These are phyloP conservation scores for Apocrypta bakeri DNA, from an alignment of 1,140 invertebrate genomes.

Conservation along the genomic window DNA sequence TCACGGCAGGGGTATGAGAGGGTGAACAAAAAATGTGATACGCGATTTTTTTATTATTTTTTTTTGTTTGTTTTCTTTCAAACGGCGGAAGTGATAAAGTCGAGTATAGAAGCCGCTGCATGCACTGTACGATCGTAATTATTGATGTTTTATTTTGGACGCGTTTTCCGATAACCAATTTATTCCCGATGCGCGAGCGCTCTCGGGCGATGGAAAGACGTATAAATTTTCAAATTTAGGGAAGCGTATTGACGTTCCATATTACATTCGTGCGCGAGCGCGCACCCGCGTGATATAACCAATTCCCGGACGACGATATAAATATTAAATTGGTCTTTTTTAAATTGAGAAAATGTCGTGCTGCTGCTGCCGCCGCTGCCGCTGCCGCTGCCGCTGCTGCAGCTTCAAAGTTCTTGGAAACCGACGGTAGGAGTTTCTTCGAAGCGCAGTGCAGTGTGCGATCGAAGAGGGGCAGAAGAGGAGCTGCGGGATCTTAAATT, in stretches of 20 bases:
- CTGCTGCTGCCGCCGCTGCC: background rate
- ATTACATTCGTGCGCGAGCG: constrained; percentile 26
- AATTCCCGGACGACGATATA: constrained; percentile 13
- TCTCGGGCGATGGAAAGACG: background rate
- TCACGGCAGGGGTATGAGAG: background rate
- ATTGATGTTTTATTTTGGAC: constrained; percentile 34
- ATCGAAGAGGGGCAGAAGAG: background rate
- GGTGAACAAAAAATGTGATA: background rate
- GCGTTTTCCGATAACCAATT: constrained; percentile 27
- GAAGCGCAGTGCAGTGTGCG: background rate
- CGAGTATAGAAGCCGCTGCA: background rate
- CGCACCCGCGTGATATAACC: background rate
- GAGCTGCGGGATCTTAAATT: constrained; percentile 33
- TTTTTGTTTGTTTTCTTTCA: too few relatives aligned
- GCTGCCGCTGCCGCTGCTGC: too few relatives aligned
- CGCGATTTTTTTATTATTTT: too few relatives aligned
- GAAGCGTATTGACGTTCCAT: constrained; percentile 28
- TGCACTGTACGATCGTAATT: background rate
- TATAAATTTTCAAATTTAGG: constrained; percentile 25
- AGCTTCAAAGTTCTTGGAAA: too few relatives aligned
- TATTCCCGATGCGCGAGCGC: background rate
- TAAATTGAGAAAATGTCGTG: constrained; percentile 27
- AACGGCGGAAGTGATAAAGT: constrained; percentile 4
- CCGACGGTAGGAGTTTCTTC: background rate
- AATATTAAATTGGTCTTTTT: constrained; percentile 22